Evolutionary conservation across 1,140 invertebrate species (phyloP).

Genomic region (Phymorhynchus buccinoides): DNA sequence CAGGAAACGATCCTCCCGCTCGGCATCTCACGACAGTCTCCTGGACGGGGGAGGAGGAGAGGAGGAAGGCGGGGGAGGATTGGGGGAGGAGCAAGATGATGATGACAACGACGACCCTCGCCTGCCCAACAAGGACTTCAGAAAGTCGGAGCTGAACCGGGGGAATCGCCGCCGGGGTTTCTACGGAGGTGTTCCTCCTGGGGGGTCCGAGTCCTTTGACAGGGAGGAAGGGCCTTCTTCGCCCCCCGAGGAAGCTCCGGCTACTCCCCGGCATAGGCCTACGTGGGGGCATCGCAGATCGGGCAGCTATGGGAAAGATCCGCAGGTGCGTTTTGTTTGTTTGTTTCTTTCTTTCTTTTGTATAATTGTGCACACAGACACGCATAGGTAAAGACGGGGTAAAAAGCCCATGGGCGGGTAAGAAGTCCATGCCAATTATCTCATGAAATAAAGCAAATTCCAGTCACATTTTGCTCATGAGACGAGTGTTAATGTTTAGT

Average conservation of each 20-base stretch:
- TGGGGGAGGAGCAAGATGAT: too few relatives aligned
- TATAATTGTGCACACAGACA: too few relatives aligned
- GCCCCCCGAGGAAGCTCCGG: slow-evolving; percentile 23
- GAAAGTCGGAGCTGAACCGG: slow-evolving; percentile 84
- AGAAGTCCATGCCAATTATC: too few relatives aligned
- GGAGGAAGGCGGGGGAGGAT: too few relatives aligned
- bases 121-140: slow-evolving; percentile 81
- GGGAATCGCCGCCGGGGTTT: slow-evolving; percentile 46
- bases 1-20: slow-evolving; percentile 45
- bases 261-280: too few relatives aligned
- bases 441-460: too few relatives aligned
- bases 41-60: slow-evolving; percentile 41
- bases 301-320: slow-evolving; percentile 38
- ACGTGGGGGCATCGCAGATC: slow-evolving; percentile 36
- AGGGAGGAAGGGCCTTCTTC: slow-evolving; percentile 22
- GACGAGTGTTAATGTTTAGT: too few relatives aligned
- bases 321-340: slow-evolving; percentile 13
- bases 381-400: too few relatives aligned
- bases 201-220: slow-evolving; percentile 41
- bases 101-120: slow-evolving; percentile 50
- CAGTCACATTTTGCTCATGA: too few relatives aligned
- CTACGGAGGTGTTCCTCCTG: slow-evolving; percentile 38
- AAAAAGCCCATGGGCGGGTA: too few relatives aligned
- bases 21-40: slow-evolving; percentile 56
- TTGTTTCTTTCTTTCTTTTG: too few relatives aligned